Percentiles rank a stretch among this genome's conserved stretches.
These are phyloP conservation scores for Hippasteria phrygiana DNA, from an alignment of 53 echinoderm and acorn worm species.

Conservation along the genomic window DNA sequence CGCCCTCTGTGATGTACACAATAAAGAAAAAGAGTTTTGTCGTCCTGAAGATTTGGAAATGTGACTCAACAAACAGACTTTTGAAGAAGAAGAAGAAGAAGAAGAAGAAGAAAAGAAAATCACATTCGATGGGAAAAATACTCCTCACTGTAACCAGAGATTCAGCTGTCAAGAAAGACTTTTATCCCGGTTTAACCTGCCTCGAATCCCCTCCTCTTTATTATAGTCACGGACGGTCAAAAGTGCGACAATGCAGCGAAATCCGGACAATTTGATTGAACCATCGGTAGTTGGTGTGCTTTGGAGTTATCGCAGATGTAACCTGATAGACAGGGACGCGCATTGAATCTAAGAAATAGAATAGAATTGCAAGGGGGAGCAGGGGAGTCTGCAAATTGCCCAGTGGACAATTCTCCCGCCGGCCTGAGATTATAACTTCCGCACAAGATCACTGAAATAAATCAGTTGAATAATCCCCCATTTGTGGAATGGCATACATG, in stretches of 20 bases:
- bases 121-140: background rate
- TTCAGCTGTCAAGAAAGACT: background rate
- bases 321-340: background rate
- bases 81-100: background rate
- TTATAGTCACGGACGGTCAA: slow-evolving; percentile 44
- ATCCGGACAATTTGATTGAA: slow-evolving; percentile 13
- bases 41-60: background rate
- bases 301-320: background rate
- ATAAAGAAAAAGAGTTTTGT: background rate
- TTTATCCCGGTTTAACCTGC: background rate
- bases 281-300: background rate
- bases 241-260: background rate
- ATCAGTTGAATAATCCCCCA: background rate
- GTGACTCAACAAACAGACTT: background rate
- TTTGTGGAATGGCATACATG: background rate
- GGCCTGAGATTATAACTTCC: background rate
- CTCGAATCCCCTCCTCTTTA: slow-evolving; percentile 2
- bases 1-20: background rate
- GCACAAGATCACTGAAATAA: background rate
- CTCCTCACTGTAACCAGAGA: slow-evolving; percentile 18
- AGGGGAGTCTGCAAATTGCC: background rate
- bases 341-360: background rate
- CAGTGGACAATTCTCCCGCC: background rate
- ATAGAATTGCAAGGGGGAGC: background rate
- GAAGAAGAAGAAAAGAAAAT: background rate